Evolutionary conservation across 2,888 invertebrate species (phyloP), one percentile per base, ranked within the genome.

Genomic region (Mycalesis mineus): DNA sequence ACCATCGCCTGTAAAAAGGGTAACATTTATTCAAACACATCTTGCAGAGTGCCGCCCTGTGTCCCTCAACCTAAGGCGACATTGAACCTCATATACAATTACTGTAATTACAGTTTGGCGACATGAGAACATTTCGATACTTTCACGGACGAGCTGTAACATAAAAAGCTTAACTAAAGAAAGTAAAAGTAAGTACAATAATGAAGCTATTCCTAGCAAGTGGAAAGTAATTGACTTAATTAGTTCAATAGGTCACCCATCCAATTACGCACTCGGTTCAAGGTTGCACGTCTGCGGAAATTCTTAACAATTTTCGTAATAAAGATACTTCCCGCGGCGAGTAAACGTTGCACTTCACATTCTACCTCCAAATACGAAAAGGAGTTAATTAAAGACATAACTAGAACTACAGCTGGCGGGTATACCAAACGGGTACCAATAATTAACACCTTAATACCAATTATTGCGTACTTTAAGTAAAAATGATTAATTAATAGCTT

Each of bases 401-500:
- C 36, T 9, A n/a, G 14, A 4, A 22, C n/a, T 28, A 39, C 22
- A 11, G n/a, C 22, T 42, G 31, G 47, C 47, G 5, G 37, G 39
- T 13, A 22, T 1, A 28, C 22, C 37, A 13, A 28, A 22, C 9
- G 28, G 28, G 36, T 31, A 15, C 28, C 22, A 39, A 14, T 11
- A 49, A 49, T 51, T 51, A 51, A 41, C 51, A 29, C 40, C 29
- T 50, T 40, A 28, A 15, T 14, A 51, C 31, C 29, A 51, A 39
- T 51, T 40, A 29, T 15, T 51, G 5, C 45, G 28, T 39, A 39
- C 22, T 49, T 39, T 29, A 29, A 31, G n/a, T 29, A 28, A 15
- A 51, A 51, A 29, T 51, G 40, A 40, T 14, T 51, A 40, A 51
- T 51, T 51, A 51, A 51, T 51, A 29, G 31, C 5, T 15, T 51